Evolutionary conservation across 2,888 invertebrate genomes (phyloP).

Genomic region (Disparrhopalites patrizii): DNA sequence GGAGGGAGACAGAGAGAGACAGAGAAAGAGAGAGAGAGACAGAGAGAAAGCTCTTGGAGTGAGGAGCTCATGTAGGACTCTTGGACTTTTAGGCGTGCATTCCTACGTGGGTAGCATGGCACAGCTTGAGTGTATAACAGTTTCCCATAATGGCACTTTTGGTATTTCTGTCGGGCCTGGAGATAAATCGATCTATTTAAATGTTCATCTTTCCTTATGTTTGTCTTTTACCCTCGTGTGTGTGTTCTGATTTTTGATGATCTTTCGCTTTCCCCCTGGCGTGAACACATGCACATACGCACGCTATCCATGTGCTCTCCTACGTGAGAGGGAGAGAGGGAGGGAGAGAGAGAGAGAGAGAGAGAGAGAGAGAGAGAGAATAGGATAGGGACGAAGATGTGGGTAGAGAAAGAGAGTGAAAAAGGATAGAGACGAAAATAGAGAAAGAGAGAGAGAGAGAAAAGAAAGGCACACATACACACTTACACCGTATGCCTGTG

Average conservation of each 20-base stretch:
- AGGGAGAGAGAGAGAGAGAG: background rate
- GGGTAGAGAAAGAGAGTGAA: background rate
- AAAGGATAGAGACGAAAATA: too few species aligned
- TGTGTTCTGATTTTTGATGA: slow-evolving; percentile 34
- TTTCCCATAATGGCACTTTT: slow-evolving; percentile 43
- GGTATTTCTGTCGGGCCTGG: slow-evolving; percentile 34
- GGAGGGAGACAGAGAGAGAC: too few species aligned
- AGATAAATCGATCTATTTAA: slow-evolving; percentile 45
- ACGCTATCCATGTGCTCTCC: too few species aligned
- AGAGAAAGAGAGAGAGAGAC: too few species aligned
- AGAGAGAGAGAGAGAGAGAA: background rate
- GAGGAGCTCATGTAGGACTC: too few species aligned
- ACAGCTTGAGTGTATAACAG: slow-evolving; percentile 1
- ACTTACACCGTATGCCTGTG: too few species aligned
- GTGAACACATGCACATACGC: background rate
- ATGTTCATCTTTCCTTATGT: slow-evolving; percentile 40
- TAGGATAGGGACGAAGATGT: background rate
- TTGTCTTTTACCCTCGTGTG: slow-evolving; percentile 9
- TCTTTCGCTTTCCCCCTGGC: slow-evolving; percentile 13
- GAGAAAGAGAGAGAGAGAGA: too few species aligned
- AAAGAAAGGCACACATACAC: too few species aligned
- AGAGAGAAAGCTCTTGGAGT: too few species aligned
- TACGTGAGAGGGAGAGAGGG: background rate
- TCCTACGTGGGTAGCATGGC: background rate
- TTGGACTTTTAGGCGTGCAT: background rate